phyloP scores from a whole-genome alignment of 2,113 vertebrate genomes.

The Bombycilla garrulus region DNA sequence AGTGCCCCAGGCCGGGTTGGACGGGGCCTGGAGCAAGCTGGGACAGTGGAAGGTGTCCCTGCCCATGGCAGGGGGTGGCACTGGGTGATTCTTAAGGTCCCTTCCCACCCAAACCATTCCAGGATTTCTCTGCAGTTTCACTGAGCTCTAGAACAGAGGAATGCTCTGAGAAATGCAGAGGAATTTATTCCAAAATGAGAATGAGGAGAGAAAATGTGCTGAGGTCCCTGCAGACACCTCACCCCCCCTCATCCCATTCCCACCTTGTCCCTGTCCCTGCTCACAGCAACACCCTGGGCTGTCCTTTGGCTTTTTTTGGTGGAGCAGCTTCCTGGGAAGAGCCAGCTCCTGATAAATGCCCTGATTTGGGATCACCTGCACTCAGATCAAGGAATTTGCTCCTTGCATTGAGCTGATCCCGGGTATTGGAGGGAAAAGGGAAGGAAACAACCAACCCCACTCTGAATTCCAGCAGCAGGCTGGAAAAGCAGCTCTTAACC shows the following conservation, averaged over 20 bases:
- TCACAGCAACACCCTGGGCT: neutral
- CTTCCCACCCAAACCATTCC: neutral
- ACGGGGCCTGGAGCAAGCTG: fast-evolving
- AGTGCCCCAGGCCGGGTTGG: neutral
- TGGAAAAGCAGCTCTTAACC: neutral
- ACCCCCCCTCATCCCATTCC: neutral
- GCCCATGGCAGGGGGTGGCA: neutral
- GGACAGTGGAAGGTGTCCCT: neutral
- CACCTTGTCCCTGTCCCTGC: neutral
- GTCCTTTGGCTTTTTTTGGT: neutral
- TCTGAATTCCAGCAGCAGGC: neutral
- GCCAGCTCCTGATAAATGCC: neutral
- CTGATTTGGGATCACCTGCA: neutral
- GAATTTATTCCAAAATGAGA: neutral
- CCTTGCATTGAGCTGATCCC: neutral
- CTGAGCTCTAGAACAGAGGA: neutral
- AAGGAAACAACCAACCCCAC: neutral
- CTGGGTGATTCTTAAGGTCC: neutral
- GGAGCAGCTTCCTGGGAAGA: neutral
- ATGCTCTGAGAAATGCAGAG: neutral
- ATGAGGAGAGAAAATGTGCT: neutral
- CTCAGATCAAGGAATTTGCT: neutral
- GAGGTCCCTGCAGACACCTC: neutral
- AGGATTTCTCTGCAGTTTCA: neutral
- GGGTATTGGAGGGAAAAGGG: neutral